These are phyloP conservation scores for Petrocephalus schoutedeni DNA, from an alignment of 2,797 vertebrate species.

Conservation along the genomic window DNA sequence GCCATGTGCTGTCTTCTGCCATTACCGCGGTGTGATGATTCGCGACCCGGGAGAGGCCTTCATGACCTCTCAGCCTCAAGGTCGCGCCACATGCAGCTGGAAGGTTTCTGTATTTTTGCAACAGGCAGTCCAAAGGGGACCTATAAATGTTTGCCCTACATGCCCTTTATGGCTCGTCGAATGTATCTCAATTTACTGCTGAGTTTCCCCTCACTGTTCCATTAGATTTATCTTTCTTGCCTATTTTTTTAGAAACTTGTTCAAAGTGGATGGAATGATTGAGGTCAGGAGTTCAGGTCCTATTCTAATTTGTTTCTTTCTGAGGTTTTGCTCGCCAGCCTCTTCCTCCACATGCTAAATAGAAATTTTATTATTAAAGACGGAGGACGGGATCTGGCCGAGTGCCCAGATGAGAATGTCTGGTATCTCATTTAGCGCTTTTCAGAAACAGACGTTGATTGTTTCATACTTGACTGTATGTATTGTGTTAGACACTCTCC, in stretches of 20 bases:
- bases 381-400: constrained; percentile 24
- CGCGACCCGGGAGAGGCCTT: neutral
- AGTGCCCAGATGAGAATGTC: constrained; percentile 22
- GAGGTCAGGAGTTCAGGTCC: constrained; percentile 23
- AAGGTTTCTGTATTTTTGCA: constrained; percentile 3
- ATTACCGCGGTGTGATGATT: neutral
- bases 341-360: constrained; percentile 30
- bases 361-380: constrained; percentile 31
- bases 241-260: constrained; percentile 17
- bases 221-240: constrained; percentile 1
- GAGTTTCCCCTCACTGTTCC: neutral
- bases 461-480: constrained; percentile 10
- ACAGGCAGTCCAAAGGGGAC: neutral
- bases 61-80: neutral
- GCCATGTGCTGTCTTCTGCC: neutral
- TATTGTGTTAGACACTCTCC: neutral
- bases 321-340: constrained; percentile 29
- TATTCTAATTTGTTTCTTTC: constrained; percentile 31
- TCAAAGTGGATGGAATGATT: constrained; percentile 22
- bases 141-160: neutral
- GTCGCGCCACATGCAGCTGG: neutral
- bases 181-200: neutral
- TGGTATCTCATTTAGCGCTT: constrained; percentile 28
- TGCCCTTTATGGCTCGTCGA: neutral
- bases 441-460: constrained; percentile 31